phyloP scores from a whole-genome alignment of 2,888 invertebrate genomes.

The Oxystoma pomonae region DNA sequence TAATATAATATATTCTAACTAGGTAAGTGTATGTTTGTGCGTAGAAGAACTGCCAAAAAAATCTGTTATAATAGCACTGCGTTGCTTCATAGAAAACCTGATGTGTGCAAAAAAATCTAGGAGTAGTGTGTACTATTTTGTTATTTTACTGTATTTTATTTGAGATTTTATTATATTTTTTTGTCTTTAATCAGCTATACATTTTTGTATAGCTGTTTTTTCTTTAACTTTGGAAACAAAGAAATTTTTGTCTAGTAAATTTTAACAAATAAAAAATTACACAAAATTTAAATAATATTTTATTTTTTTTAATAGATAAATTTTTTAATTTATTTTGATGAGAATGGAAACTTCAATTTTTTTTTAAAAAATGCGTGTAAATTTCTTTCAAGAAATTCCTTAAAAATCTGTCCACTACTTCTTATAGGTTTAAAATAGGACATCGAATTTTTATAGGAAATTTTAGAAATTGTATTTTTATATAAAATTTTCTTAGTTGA shows the following conservation, averaged over 20 bases:
- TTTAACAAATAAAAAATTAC: too few species aligned
- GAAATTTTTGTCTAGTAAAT: too few species aligned
- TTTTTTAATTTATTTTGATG: too few species aligned
- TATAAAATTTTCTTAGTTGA: background rate
- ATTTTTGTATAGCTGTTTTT: too few species aligned
- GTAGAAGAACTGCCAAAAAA: background rate
- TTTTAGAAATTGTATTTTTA: background rate
- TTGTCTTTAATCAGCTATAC: too few species aligned
- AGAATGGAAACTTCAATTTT: background rate
- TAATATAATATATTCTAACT: background rate
- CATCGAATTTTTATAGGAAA: background rate
- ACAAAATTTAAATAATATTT: too few species aligned
- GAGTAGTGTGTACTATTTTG: too few species aligned
- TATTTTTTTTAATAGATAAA: background rate
- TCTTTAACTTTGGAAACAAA: too few species aligned
- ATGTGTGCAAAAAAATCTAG: background rate
- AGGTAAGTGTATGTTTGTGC: background rate
- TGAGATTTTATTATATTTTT: too few species aligned
- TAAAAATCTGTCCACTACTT: background rate
- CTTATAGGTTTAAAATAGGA: background rate
- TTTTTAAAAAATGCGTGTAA: background rate
- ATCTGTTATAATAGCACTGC: background rate
- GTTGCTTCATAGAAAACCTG: background rate
- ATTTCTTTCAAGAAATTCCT: background rate
- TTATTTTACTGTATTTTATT: too few species aligned